Evolutionary conservation across 2,888 invertebrate genomes (phyloP).

Genomic region (Scaptodrosophila latifasciaeformis): DNA sequence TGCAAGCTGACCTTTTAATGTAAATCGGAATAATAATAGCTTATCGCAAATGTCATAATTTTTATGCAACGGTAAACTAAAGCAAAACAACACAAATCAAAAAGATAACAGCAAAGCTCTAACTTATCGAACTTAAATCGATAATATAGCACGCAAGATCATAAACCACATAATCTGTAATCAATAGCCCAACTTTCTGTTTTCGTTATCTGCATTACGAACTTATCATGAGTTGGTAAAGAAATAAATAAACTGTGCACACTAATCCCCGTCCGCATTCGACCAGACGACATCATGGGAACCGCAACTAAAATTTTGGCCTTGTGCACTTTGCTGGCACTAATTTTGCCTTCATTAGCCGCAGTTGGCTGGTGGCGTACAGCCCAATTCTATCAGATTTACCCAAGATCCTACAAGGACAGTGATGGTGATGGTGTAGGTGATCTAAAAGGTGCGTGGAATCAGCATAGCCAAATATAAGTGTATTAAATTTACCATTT

Average conservation of each 20-base stretch:
- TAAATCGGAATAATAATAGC: slow-evolving; percentile 25
- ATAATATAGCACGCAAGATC: no score
- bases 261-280: slow-evolving; percentile 36
- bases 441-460: slow-evolving; percentile 85
- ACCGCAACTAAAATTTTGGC: slow-evolving; percentile 22
- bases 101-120: no score
- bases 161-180: no score
- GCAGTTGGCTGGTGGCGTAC: slow-evolving; percentile 85
- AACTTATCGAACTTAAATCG: no score
- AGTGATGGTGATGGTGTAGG: slow-evolving; percentile 88
- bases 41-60: slow-evolving; percentile 26
- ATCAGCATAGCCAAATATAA: no score
- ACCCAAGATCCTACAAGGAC: slow-evolving; percentile 90
- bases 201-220: no score
- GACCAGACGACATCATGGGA: slow-evolving; percentile 12
- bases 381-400: slow-evolving; percentile 89
- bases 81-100: no score
- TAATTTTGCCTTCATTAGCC: slow-evolving; percentile 36
- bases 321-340: slow-evolving; percentile 38
- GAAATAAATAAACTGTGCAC: no score
- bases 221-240: no score
- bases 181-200: no score
- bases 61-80: slow-evolving; percentile 40
- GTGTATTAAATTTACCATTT: neutral
- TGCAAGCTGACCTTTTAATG: no score